These are phyloP conservation scores for Equus quagga DNA, from an alignment of 2,113 vertebrate genomes.

Conservation along the genomic window DNA sequence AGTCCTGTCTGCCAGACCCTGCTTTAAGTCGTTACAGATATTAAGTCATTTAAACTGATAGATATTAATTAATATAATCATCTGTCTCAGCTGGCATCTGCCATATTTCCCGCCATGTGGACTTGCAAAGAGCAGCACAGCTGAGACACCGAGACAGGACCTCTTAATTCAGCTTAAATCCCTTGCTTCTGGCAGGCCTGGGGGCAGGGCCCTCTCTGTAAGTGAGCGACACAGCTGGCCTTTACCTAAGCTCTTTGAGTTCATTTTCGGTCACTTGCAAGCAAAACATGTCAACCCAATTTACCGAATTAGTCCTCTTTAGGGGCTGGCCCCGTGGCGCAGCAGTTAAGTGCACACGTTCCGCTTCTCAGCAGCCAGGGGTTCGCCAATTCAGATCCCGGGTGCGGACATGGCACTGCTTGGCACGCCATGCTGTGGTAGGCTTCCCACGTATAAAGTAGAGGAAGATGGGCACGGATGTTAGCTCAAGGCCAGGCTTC, in stretches of 20 bases:
- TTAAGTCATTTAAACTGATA: neutral
- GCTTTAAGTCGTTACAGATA: neutral
- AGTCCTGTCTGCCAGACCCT: neutral
- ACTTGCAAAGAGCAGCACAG: neutral
- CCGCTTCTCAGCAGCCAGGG: no score
- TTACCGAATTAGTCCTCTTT: neutral
- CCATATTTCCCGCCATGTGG: neutral
- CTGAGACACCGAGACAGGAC: neutral
- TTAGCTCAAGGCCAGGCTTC: no score
- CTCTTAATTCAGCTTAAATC: neutral
- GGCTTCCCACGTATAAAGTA: no score
- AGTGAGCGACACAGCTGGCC: neutral
- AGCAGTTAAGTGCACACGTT: no score
- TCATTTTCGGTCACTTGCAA: neutral
- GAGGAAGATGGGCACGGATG: no score
- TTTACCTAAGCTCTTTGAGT: neutral
- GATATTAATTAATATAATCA: neutral
- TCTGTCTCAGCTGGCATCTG: neutral
- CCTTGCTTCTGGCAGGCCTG: neutral
- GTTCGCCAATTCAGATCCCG: no score
- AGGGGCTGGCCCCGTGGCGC: no score
- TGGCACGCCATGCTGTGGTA: no score
- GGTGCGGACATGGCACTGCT: no score
- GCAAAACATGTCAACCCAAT: neutral
- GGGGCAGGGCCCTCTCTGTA: neutral